Conservation (phyloP, 2,797 vertebrate genomes). For the Acipenser ruthenus region DNA sequence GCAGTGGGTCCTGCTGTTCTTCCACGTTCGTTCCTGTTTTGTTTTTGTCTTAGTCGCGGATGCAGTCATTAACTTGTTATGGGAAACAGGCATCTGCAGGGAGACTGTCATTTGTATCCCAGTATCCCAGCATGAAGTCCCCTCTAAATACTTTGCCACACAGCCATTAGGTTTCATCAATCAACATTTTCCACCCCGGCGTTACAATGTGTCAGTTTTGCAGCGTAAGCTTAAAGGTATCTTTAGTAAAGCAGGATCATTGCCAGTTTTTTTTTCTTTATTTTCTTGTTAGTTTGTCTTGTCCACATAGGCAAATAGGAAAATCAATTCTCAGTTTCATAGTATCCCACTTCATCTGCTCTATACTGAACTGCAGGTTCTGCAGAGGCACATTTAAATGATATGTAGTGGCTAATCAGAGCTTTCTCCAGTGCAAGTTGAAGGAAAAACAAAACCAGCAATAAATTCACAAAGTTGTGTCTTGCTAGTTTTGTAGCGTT, state of each 20-base stretch:
- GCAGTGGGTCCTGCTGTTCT: not conserved
- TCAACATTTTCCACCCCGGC: not conserved
- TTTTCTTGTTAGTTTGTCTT: conserved; percentile 49
- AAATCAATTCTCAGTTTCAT: not conserved
- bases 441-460: too few relatives aligned
- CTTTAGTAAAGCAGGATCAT: not conserved
- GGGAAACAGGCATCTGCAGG: not conserved
- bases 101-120: not conserved
- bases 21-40: not conserved
- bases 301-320: conserved; percentile 31
- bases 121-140: not conserved
- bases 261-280: conserved; percentile 41
- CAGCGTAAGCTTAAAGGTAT: not conserved
- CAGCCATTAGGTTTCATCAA: not conserved
- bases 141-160: not conserved
- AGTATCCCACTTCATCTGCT: too few relatives aligned
- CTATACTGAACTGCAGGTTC: too few relatives aligned
- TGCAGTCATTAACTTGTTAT: not conserved
- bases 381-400: too few relatives aligned
- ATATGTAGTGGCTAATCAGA: too few relatives aligned
- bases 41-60: not conserved
- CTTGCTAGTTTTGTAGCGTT: too few relatives aligned
- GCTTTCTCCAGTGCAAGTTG: too few relatives aligned
- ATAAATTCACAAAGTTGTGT: too few relatives aligned
- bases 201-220: not conserved